Conservation (phyloP, 2,888 invertebrate genomes). For the Entomobrya multifasciata region DNA sequence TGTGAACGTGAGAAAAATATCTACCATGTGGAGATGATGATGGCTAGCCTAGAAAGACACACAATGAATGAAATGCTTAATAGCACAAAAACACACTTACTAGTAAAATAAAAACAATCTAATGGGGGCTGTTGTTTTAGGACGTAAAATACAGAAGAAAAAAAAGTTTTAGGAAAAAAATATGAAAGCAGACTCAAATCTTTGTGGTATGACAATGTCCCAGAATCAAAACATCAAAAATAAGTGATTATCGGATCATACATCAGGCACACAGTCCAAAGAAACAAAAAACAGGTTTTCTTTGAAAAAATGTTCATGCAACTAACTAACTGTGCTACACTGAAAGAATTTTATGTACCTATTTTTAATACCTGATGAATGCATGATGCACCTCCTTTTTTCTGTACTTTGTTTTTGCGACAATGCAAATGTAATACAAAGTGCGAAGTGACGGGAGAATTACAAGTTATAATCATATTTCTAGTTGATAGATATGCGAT, state of each 20-base stretch:
- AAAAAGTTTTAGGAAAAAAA: slow-evolving; percentile 7
- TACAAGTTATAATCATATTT: no score
- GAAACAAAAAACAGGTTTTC: slow-evolving; percentile 34
- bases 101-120: background rate
- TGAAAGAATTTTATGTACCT: slow-evolving; percentile 20
- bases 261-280: background rate
- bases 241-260: slow-evolving; percentile 32
- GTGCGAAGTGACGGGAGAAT: background rate
- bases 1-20: slow-evolving; percentile 45
- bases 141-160: background rate
- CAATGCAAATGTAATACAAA: background rate
- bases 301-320: background rate
- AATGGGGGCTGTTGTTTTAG: background rate
- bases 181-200: slow-evolving; percentile 33
- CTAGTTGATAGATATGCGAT: no score
- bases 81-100: no score
- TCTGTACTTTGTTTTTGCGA: background rate
- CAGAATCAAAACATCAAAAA: slow-evolving; percentile 32
- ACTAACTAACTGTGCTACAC: background rate
- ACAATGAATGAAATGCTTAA: slow-evolving; percentile 4
- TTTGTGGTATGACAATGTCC: slow-evolving; percentile 31
- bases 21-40: slow-evolving; percentile 8
- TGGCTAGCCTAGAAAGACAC: background rate
- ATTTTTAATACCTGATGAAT: slow-evolving; percentile 38
- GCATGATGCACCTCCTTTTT: background rate